Conservation (phyloP, 2,113 vertebrate species). For the Myrmecophaga tridactyla region DNA sequence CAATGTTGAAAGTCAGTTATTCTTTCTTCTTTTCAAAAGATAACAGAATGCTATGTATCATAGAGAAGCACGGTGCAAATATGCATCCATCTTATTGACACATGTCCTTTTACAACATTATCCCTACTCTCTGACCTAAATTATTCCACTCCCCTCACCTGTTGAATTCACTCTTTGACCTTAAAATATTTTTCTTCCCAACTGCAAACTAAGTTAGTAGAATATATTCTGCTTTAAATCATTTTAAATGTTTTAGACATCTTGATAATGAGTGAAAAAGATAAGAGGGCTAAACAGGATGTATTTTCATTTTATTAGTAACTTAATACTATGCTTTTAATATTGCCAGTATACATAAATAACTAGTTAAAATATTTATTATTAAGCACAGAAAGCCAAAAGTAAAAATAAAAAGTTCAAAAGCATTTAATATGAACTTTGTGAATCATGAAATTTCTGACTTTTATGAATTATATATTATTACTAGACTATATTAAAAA, state of each 20-base stretch:
- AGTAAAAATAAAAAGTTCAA: conserved; percentile 23
- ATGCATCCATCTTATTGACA: neutral
- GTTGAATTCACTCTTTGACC: conserved; percentile 4
- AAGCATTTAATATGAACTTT: neutral
- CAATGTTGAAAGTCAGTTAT: neutral
- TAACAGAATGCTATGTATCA: neutral
- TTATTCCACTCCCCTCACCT: neutral
- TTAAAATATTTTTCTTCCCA: neutral
- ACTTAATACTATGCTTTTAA: neutral
- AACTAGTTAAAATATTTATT: conserved; percentile 36
- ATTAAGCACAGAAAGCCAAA: neutral
- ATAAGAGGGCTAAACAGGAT: neutral
- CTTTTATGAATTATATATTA: conserved; percentile 30
- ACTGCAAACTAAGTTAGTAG: neutral
- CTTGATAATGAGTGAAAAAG: conserved; percentile 31
- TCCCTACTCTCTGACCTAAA: neutral
- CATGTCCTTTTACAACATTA: conserved; percentile 36
- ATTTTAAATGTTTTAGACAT: conserved; percentile 13
- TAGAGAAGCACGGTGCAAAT: neutral
- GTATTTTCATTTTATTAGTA: neutral
- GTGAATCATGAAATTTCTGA: neutral
- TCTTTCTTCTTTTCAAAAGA: conserved; percentile 14
- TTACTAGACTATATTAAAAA: neutral
- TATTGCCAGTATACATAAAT: neutral
- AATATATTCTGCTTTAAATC: neutral